Conservation (phyloP, 23 tunicate genomes). For the Halocynthia aurantium region DNA sequence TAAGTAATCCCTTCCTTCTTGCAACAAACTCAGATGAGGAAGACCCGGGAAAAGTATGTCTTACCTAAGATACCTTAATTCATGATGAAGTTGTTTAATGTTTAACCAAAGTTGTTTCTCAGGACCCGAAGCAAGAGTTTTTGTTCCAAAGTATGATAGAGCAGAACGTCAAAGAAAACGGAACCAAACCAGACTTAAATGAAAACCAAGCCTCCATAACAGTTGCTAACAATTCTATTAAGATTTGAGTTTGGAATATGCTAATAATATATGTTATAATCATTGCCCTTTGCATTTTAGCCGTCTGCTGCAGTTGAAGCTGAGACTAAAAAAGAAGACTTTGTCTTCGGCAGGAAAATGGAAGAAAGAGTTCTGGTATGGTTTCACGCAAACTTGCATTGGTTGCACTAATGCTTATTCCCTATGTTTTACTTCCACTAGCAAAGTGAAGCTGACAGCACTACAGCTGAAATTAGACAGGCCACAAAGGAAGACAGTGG, state of each 20-base stretch:
- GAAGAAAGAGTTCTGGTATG: slow-evolving; percentile 67
- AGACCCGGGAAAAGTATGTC: neutral
- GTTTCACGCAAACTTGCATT: neutral
- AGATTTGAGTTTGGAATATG: too few relatives aligned
- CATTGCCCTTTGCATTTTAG: too few relatives aligned
- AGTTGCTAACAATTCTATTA: too few relatives aligned
- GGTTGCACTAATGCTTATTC: neutral
- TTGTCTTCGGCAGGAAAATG: slow-evolving; percentile 91
- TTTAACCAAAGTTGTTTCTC: neutral
- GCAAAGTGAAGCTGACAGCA: slow-evolving; percentile 5
- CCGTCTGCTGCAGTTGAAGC: slow-evolving; percentile 1
- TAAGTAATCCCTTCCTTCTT: slow-evolving; percentile 16
- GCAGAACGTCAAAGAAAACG: slow-evolving; percentile 12
- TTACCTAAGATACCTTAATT: neutral
- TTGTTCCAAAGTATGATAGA: slow-evolving; percentile 8
- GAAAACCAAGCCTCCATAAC: neutral
- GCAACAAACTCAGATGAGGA: neutral
- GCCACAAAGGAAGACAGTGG: slow-evolving; percentile 20
- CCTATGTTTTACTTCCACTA: neutral
- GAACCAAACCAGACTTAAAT: neutral
- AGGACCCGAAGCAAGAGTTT: slow-evolving; percentile 8
- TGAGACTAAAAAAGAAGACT: slow-evolving; percentile 19
- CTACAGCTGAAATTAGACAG: slow-evolving; percentile 4
- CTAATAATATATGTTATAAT: too few relatives aligned
- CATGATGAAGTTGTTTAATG: neutral